Evolutionary conservation across 1,140 invertebrate species (phyloP).

Genomic region (Halictus rubicundus): DNA sequence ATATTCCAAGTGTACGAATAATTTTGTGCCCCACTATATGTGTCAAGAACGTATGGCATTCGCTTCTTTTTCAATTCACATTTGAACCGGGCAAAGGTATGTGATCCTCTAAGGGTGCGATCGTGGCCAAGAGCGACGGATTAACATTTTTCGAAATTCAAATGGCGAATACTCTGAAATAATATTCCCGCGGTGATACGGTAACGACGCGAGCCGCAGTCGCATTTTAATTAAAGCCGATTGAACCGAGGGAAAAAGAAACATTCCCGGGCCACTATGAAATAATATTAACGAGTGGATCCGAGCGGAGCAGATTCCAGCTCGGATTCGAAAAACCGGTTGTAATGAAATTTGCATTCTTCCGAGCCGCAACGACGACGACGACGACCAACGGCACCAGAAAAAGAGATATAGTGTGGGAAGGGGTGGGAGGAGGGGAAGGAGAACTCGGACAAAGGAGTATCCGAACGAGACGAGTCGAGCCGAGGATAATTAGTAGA

Average conservation of each 20-base stretch:
- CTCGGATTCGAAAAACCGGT: conserved; percentile 6
- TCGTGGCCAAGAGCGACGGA: background rate
- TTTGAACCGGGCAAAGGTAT: no score
- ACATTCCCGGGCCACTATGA: background rate
- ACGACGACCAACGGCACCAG: background rate
- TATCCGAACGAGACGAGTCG: no score
- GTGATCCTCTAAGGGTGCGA: no score
- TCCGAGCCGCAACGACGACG: background rate
- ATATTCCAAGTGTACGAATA: no score
- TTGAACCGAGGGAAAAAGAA: background rate
- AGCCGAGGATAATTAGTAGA: conserved; percentile 16
- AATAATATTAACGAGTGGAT: background rate
- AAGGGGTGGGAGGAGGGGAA: background rate
- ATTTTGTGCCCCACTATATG: no score
- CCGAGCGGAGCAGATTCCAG: background rate
- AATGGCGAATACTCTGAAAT: conserved; percentile 13
- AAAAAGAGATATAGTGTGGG: no score
- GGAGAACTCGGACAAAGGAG: background rate
- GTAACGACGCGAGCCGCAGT: background rate
- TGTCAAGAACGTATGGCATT: no score
- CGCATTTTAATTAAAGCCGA: background rate
- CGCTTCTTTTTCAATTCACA: no score
- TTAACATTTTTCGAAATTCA: conserved; percentile 10
- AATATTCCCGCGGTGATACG: conserved; percentile 21
- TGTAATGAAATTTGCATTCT: background rate